Evolutionary conservation across 2,113 vertebrate species (phyloP), one percentile per base, ranked within the genome.

Genomic region (Rhinogobius similis): DNA sequence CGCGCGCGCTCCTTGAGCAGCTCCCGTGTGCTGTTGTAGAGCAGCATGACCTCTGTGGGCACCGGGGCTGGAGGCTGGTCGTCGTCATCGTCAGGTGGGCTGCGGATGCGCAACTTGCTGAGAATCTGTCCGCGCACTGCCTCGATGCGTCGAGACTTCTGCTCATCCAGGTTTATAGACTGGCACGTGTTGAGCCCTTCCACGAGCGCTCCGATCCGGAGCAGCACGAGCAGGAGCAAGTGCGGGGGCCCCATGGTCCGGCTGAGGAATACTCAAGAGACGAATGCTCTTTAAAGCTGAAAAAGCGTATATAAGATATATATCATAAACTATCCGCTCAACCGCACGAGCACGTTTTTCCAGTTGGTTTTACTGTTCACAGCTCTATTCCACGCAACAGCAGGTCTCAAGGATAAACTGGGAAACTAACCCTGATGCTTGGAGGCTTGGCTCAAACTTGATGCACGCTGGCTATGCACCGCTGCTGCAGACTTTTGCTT

Each of bases 21-120:
- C 93, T 99, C 98, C 81, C 96, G 90, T 56, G 97, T 99, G 90
- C 97, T 99, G 94, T 99, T 99, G 91, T 99, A 99, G 76, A 99
- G 96, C 76, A 98, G 92, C 75, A 98, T 94, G 87, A 99, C 95
- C 93, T 98, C 97, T 75, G 93, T 90, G 38, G 98, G 93, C 13
- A 98, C 97, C 20, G 94, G 87, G 75, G 93, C 92, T 4, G 92
- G 84, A 48, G 65, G 89, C 86, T 87, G 93, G 5, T 48, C 91
- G 5, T 72, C 72, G 29, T 76, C 75, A 50, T 82, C 71, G 58
- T 95, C 94, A 44, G 98, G 97, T 67, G 97, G 96, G 71, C 94
- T 95, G 84, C 95, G 95, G 90, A 99, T 96, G 86, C 97, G 97
- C 65, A 99, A 94, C 80, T 99, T 99, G 92, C 97, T 99, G 79